Conservation (phyloP, 1,140 invertebrate genomes). For the Ridgeia piscesae region DNA sequence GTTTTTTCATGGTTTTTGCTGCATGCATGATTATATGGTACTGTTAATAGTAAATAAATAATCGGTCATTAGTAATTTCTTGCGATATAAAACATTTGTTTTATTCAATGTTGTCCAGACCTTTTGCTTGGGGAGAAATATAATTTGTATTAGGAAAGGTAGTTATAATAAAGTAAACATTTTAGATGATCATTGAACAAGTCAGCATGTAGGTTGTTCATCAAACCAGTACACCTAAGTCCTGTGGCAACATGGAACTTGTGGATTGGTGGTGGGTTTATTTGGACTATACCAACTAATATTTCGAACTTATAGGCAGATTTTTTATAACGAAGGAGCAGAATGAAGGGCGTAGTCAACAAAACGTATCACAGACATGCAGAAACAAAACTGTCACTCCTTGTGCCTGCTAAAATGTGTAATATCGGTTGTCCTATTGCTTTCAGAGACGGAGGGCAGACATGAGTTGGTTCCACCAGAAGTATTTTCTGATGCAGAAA, state of each 20-base stretch:
- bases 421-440: neutral
- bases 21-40: neutral
- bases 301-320: too few species aligned
- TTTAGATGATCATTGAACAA: too few species aligned
- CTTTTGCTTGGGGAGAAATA: too few species aligned
- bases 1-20: neutral
- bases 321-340: too few species aligned
- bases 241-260: neutral
- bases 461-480: conserved; percentile 52
- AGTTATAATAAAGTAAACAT: too few species aligned
- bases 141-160: too few species aligned
- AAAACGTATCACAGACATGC: too few species aligned
- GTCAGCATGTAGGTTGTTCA: neutral
- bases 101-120: too few species aligned
- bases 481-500: conserved; percentile 69
- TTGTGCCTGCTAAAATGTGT: neutral
- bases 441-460: conserved; percentile 47
- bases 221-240: neutral
- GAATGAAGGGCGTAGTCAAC: too few species aligned
- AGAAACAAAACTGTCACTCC: too few species aligned
- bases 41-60: neutral
- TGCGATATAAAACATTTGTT: neutral
- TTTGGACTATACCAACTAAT: neutral
- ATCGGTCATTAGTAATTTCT: neutral
- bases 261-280: neutral